Evolutionary conservation across 2,888 invertebrate species (phyloP), one percentile per base, ranked within the genome.

Genomic region (Strigamia maritima): DNA sequence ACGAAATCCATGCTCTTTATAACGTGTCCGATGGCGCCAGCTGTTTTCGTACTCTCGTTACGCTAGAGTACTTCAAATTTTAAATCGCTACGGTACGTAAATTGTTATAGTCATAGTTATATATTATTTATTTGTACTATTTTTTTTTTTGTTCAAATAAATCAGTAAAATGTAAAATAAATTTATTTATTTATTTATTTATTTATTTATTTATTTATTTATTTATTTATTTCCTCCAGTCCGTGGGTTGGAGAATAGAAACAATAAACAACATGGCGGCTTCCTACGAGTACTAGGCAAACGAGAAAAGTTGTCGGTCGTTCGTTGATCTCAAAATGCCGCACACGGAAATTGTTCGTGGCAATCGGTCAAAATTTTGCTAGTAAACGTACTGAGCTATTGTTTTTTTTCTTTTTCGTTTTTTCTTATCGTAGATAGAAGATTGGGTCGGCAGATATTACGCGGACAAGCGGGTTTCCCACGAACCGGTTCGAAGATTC

Each of bases 401-500:
- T 49, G 16, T n/a, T 49, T 19, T 49, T 49, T 49, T 14, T n/a
- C n/a, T n/a, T n/a, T n/a, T 44, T 44, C n/a, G n/a, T n/a, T n/a
- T n/a, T n/a, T n/a, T 8, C n/a, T 7, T 19, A 22, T 74, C 12
- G 2, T 22, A 74, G 74, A 74, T 74, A 14, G 74, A 74, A 22
- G 74, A 74, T 74, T 49, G 49, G 49, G 49, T 49, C 4, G 49
- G 49, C 49, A 49, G 49, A 49, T 49, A 49, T 14, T 74, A 74
- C 16, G 4, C 22, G 16, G 74, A 74, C 74, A 74, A n/a, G n/a
- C 8, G 31, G 10, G 76, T 12, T n/a, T 22, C 6, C 22, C 8
- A 19, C 12, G 87, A 83, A 83, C 87, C 82, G 0, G 88, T 91
- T 0, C 86, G 89, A 80, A 85, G 91, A 80, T 92, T 90, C 83